Evolutionary conservation across 1,140 invertebrate species (phyloP), one percentile per base, ranked within the genome.

Genomic region (Zaprionus lachaisei): DNA sequence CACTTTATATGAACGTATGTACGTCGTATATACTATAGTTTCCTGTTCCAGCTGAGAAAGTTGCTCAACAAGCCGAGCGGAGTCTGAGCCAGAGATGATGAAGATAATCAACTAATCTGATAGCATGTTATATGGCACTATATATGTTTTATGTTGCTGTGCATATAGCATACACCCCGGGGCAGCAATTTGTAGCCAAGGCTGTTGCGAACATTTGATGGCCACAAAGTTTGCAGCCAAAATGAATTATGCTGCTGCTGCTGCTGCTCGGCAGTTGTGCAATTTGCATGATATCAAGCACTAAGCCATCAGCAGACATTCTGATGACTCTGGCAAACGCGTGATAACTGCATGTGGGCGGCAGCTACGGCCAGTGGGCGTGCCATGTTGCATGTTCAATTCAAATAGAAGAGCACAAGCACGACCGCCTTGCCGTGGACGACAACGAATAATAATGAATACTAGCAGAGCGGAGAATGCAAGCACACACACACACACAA

Each of bases 301-400:
- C 9, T 51, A 70, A 70, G 56, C 60, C 31, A 41, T 41, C 60
- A 20, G 22, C 17, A 14, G 66, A 62, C 64, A 64, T 60, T 61
- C 44, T 60, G 68, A 58, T 76, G 68, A 65, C 24, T 44, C 34
- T 54, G 44, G 51, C 54, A 51, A 44, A 17, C 38, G 31, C 15
- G 60, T 22, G 65, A 31, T 54, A 34, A 47, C 15, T 31, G 24
- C 37, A 28, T 67, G 62, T 47, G n/a, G 41, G 41, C 6, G 41
- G 41, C 47, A 37, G 26, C 28, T 20, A 28, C 17, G 20, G 22
- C 7, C 47, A 34, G 47, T 60, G 71, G 71, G 57, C 66, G 51
- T 69, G 66, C 31, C 58, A n/a, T 17, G 58, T 24, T 63, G 34
- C n/a, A 34, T 75, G 49, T 63, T 75, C 72, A 70, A 75, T 63